These are phyloP conservation scores for Ancistrus triradiatus DNA, from an alignment of 2,113 vertebrate genomes.

Conservation along the genomic window DNA sequence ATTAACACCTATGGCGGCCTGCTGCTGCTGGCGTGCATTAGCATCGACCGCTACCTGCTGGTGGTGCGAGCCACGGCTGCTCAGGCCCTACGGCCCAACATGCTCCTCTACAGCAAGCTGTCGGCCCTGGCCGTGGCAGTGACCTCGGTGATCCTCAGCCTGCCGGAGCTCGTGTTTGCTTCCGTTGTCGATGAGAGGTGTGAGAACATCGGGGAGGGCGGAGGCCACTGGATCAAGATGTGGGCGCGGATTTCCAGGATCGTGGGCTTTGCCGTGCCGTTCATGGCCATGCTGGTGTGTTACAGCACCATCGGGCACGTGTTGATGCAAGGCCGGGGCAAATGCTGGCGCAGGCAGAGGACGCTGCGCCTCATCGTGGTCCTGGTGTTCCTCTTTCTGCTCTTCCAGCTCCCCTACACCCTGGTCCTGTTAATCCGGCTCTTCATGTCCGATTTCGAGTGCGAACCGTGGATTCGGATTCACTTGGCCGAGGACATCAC, in stretches of 20 bases:
- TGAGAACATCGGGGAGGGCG: constrained; percentile 35
- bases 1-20: constrained; percentile 87
- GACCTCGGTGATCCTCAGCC: constrained; percentile 70
- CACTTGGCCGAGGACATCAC: constrained; percentile 77
- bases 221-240: constrained; percentile 56
- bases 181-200: constrained; percentile 60
- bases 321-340: constrained; percentile 61
- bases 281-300: constrained; percentile 77
- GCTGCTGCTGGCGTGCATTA: constrained; percentile 86
- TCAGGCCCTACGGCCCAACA: constrained; percentile 53
- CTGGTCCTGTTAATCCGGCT: constrained; percentile 73
- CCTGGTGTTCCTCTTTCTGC: constrained; percentile 80
- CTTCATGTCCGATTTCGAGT: constrained; percentile 58
- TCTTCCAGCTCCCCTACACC: constrained; percentile 86
- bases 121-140: constrained; percentile 64
- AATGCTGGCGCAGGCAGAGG: constrained; percentile 66
- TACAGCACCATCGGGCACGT: constrained; percentile 73
- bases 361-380: constrained; percentile 80
- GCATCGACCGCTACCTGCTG: constrained; percentile 83
- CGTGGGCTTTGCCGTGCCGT: constrained; percentile 74
- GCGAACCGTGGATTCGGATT: constrained; percentile 60
- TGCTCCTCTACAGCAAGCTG: constrained; percentile 53
- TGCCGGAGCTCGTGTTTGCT: constrained; percentile 77
- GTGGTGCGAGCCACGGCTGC: constrained; percentile 67
- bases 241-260: constrained; percentile 69